A percentile compares a stretch with the other conserved stretches of the same genome.
These are phyloP conservation scores for Stichodactyla helianthus DNA, from an alignment of 64 coral and sea anemone species.

Conservation along the genomic window DNA sequence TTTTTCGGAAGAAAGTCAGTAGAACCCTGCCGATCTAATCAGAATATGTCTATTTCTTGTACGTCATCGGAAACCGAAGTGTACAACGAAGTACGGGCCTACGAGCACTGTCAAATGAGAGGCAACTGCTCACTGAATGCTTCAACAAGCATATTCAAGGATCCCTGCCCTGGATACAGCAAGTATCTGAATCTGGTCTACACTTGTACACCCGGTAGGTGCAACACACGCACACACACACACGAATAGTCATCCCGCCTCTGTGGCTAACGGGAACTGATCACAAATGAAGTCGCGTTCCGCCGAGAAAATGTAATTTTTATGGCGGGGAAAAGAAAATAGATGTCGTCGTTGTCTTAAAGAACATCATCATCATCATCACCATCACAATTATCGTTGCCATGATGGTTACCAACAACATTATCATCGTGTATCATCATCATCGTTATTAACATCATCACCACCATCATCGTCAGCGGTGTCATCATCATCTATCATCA, in stretches of 20 bases:
- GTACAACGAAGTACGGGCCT: conserved; percentile 30
- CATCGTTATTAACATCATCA: background rate
- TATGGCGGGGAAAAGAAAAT: too few relatives aligned
- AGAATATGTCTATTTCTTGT: background rate
- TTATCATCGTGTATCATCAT: background rate
- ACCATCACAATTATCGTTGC: too few relatives aligned
- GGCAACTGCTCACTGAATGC: conserved; percentile 24
- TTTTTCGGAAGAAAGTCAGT: conserved; percentile 25
- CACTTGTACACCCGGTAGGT: conserved; percentile 36
- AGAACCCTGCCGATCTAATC: background rate
- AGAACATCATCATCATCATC: too few relatives aligned
- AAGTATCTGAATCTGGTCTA: conserved; percentile 33
- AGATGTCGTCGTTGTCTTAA: too few relatives aligned
- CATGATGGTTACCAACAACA: too few relatives aligned
- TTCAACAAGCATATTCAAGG: conserved; percentile 11
- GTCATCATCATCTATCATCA: background rate
- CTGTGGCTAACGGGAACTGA: too few relatives aligned
- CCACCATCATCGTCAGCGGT: background rate
- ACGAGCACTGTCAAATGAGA: conserved; percentile 46
- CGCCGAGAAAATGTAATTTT: background rate
- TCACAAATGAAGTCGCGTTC: background rate
- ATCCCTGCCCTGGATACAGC: conserved; percentile 33
- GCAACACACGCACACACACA: background rate
- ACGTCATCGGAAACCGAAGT: conserved; percentile 14
- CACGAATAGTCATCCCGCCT: too few relatives aligned